These are phyloP conservation scores for Hystrix brachyura DNA, from an alignment of 2,113 vertebrate species.

Conservation along the genomic window DNA sequence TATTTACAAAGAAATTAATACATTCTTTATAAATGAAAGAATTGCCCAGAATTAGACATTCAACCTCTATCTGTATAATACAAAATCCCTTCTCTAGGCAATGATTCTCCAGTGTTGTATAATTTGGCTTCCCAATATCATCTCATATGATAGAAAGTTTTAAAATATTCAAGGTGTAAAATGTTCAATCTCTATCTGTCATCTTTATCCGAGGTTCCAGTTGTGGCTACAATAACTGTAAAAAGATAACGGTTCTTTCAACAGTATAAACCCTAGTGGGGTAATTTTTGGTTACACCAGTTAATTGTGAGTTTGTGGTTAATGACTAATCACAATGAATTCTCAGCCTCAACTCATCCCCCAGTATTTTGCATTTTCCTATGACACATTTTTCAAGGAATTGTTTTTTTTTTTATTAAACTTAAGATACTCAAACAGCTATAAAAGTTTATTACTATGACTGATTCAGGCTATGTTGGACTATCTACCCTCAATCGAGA, in stretches of 20 bases:
- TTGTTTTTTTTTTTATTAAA: constrained; percentile 29
- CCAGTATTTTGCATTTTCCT: background rate
- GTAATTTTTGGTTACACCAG: constrained; percentile 27
- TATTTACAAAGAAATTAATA: background rate
- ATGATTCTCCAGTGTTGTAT: background rate
- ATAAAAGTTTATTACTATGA: background rate
- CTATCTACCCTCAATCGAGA: background rate
- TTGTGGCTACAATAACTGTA: constrained; percentile 24
- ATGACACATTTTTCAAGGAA: constrained; percentile 24
- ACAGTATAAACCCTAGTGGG: background rate
- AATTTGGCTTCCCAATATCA: background rate
- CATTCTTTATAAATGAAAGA: background rate
- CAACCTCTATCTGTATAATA: background rate
- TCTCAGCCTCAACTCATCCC: background rate
- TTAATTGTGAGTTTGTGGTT: constrained; percentile 56
- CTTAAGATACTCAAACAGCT: background rate
- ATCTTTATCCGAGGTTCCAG: constrained; percentile 21
- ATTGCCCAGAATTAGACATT: background rate
- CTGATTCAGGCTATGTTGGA: background rate
- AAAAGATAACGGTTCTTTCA: constrained; percentile 34
- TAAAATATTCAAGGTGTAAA: background rate
- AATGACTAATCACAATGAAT: constrained; percentile 44
- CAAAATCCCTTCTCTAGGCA: background rate
- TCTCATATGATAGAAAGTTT: constrained; percentile 27
- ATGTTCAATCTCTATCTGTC: background rate